These are phyloP conservation scores for Cataglyphis livida DNA, from an alignment of 2,888 invertebrate species.

Conservation along the genomic window DNA sequence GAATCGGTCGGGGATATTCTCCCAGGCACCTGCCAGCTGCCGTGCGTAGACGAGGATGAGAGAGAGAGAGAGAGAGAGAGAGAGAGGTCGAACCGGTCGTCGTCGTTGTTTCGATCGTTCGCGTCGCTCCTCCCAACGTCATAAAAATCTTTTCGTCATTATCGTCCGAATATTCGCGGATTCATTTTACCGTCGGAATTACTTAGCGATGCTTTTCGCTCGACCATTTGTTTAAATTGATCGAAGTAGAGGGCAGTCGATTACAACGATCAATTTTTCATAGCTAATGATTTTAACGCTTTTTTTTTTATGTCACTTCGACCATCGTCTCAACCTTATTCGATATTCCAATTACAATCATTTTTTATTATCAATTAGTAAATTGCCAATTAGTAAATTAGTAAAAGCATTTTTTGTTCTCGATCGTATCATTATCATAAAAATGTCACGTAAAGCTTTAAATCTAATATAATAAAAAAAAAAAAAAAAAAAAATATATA, in stretches of 20 bases:
- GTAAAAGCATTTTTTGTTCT: background rate
- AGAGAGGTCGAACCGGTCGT: conserved; percentile 50
- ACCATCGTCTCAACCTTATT: background rate
- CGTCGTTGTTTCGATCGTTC: conserved; percentile 37
- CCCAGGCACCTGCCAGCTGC: conserved; percentile 84
- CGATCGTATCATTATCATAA: background rate
- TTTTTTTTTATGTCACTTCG: background rate
- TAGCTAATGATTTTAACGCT: background rate
- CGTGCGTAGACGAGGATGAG: conserved; percentile 59
- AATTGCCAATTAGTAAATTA: background rate
- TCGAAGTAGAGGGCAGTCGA: background rate
- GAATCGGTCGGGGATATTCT: conserved; percentile 81
- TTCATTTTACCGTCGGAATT: background rate
- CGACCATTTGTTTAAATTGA: background rate
- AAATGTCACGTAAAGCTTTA: background rate
- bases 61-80: background rate
- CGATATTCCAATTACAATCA: background rate
- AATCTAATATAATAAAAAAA: background rate
- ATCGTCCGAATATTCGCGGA: conserved; percentile 18
- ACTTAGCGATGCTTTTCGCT: background rate
- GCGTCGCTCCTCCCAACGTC: conserved; percentile 20
- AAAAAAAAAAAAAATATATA: too few species aligned
- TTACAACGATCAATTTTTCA: background rate
- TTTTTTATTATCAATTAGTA: background rate
- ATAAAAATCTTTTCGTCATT: conserved; percentile 34